Percentiles rank a stretch among this genome's conserved stretches.
These are phyloP conservation scores for Drosophila willistoni DNA, from an alignment of 1,140 invertebrate genomes.

Conservation along the genomic window DNA sequence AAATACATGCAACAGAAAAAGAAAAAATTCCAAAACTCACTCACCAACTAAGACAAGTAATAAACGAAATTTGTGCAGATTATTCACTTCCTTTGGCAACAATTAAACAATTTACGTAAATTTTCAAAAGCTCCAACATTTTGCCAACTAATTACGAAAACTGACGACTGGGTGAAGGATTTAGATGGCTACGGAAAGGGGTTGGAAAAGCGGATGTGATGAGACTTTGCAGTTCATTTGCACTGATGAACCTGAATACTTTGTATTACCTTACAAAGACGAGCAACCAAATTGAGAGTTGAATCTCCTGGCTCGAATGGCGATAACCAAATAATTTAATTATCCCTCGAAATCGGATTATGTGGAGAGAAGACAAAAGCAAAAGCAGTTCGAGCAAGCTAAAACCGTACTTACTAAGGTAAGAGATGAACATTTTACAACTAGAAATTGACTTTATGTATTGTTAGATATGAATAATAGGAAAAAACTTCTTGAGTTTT, in stretches of 20 bases:
- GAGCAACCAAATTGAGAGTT: not conserved
- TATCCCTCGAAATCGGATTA: not conserved
- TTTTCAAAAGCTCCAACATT: slow-evolving; percentile 60
- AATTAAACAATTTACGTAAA: slow-evolving; percentile 77
- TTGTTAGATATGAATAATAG: too few species aligned
- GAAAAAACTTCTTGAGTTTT: too few species aligned
- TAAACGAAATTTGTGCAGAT: slow-evolving; percentile 74
- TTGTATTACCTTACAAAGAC: not conserved
- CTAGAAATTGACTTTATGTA: too few species aligned
- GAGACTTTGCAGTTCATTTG: slow-evolving; percentile 43
- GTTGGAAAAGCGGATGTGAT: not conserved
- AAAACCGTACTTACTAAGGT: too few species aligned
- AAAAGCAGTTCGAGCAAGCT: too few species aligned
- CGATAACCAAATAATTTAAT: slow-evolving; percentile 4
- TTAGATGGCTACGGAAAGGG: not conserved
- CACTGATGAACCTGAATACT: slow-evolving; percentile 42
- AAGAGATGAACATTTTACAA: too few species aligned
- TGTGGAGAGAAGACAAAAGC: too few species aligned
- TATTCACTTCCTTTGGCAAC: slow-evolving; percentile 73
- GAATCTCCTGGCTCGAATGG: not conserved
- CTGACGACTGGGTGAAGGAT: not conserved
- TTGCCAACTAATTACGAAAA: slow-evolving; percentile 68
- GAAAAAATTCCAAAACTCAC: slow-evolving; percentile 13
- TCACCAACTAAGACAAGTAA: slow-evolving; percentile 48
- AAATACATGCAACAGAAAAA: not conserved